Evolutionary conservation across 2,113 vertebrate species (phyloP).

Genomic region (Onychostruthus taczanowskii): DNA sequence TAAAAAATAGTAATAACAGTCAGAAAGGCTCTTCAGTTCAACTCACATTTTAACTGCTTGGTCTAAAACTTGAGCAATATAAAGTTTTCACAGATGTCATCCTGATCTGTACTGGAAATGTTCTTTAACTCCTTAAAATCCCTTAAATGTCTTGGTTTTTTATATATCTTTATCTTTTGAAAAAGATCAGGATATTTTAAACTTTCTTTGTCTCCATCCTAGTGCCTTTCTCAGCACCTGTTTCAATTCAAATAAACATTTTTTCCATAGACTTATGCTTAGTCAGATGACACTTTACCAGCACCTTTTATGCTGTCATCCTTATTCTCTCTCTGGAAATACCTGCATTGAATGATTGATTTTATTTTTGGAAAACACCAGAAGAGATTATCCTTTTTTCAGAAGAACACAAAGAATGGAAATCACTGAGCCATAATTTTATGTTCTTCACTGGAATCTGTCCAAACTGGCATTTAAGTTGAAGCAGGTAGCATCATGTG

Average conservation of each 20-base stretch:
- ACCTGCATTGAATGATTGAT: neutral
- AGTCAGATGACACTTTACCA: neutral
- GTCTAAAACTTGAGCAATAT: neutral
- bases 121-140: neutral
- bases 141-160: neutral
- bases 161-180: neutral
- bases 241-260: neutral
- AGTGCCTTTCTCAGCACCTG: neutral
- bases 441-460: neutral
- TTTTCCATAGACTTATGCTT: neutral
- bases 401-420: neutral
- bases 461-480: neutral
- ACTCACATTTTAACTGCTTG: neutral
- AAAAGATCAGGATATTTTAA: neutral
- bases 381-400: neutral
- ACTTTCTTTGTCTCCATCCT: neutral
- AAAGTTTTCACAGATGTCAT: neutral
- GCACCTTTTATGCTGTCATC: neutral
- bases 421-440: neutral
- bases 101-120: neutral
- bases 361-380: neutral
- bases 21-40: neutral
- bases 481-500: neutral
- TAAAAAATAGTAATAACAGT: neutral
- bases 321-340: neutral